phyloP scores from a whole-genome alignment of 35 echinoderm and acorn worm genomes.

The Patiria miniata region DNA sequence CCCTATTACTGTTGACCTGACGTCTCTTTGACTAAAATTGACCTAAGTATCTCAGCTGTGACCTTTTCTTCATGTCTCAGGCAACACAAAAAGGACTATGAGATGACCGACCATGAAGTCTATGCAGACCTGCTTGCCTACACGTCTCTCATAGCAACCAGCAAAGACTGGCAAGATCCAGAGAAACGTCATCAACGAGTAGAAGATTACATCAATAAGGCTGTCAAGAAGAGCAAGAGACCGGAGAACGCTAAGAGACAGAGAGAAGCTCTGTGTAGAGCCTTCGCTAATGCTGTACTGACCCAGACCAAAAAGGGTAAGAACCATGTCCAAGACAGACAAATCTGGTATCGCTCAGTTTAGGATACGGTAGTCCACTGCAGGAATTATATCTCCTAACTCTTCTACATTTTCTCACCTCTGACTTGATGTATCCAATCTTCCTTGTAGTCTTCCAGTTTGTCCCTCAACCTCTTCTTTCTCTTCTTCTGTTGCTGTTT shows the following conservation, averaged over 20 bases:
- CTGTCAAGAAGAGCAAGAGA: slow-evolving; percentile 18
- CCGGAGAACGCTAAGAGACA: background rate
- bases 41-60: no score
- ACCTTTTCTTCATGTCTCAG: background rate
- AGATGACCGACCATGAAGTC: slow-evolving; percentile 49
- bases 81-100: slow-evolving; percentile 83
- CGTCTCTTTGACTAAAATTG: no score
- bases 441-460: no score
- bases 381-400: no score
- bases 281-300: background rate
- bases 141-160: slow-evolving; percentile 26
- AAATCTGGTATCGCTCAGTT: no score
- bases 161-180: background rate
- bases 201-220: background rate
- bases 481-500: no score
- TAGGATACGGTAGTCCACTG: no score
- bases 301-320: slow-evolving; percentile 15
- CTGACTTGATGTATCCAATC: no score
- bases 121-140: slow-evolving; percentile 78
- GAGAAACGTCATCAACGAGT: background rate
- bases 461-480: no score
- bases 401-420: no score
- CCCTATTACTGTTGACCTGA: no score
- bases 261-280: background rate
- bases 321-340: background rate